Evolutionary conservation across 2,797 vertebrate genomes (phyloP).

Genomic region (Rhynchonycteris naso): DNA sequence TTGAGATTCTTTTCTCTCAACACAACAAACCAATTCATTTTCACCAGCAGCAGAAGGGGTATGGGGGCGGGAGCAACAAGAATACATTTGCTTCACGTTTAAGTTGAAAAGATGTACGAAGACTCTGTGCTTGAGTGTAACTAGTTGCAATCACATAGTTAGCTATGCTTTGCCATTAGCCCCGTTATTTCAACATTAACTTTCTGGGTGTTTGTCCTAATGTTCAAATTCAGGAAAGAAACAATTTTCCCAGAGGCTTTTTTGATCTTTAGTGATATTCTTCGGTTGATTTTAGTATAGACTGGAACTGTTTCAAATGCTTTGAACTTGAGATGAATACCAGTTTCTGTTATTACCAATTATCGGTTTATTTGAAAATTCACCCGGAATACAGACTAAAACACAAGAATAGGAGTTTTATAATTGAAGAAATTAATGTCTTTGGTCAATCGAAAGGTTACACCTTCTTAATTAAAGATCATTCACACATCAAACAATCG

Average conservation of each 20-base stretch:
- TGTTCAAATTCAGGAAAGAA: slow-evolving; percentile 25
- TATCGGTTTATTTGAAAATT: slow-evolving; percentile 2
- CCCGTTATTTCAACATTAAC: not conserved
- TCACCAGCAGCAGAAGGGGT: not conserved
- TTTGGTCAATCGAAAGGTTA: not conserved
- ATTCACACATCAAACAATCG: not conserved
- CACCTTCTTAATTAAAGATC: not conserved
- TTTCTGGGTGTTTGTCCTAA: not conserved
- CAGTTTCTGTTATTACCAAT: not conserved
- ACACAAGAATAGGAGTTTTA: not conserved
- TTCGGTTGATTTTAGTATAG: not conserved
- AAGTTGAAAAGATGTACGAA: not conserved
- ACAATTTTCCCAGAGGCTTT: not conserved
- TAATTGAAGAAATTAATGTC: not conserved
- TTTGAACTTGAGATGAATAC: not conserved
- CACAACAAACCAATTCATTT: too few relatives aligned
- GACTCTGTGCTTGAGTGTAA: not conserved
- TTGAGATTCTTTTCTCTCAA: too few relatives aligned
- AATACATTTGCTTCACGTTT: not conserved
- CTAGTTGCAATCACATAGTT: not conserved
- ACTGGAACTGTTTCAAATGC: not conserved
- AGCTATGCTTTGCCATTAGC: not conserved
- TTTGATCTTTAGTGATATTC: not conserved
- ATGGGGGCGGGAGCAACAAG: not conserved
- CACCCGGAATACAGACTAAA: not conserved